A percentile compares a stretch with the other conserved stretches of the same genome.
These are phyloP conservation scores for Phortica okadai DNA, from an alignment of 2,888 invertebrate species.

Conservation along the genomic window DNA sequence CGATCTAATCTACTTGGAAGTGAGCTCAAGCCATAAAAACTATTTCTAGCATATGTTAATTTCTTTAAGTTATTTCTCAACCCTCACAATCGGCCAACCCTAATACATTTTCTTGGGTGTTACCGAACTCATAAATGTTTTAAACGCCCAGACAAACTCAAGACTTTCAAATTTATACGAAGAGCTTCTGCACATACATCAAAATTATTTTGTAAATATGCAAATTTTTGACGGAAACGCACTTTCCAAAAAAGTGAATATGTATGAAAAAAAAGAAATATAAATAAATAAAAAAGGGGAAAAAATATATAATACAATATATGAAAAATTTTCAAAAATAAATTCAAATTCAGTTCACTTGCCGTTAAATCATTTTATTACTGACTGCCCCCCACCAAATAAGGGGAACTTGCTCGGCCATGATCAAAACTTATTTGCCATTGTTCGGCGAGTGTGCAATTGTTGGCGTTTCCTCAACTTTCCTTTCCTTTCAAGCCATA, in stretches of 20 bases:
- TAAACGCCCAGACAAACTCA: not conserved
- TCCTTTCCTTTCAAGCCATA: conserved; percentile 59
- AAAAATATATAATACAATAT: not conserved
- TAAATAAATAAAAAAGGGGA: not conserved
- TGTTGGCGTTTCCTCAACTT: conserved; percentile 32
- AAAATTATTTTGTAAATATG: conserved; percentile 65
- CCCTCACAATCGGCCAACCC: not conserved
- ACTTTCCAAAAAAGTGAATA: conserved; percentile 56
- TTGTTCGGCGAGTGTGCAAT: conserved; percentile 52
- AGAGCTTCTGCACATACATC: conserved; percentile 47
- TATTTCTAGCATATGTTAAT: not conserved
- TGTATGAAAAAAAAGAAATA: conserved; percentile 7
- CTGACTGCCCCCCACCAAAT: not conserved
- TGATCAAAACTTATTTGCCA: conserved; percentile 56
- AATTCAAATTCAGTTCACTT: conserved; percentile 11
- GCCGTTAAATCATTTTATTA: conserved; percentile 24
- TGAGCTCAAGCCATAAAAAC: not conserved
- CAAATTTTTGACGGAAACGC: conserved; percentile 55
- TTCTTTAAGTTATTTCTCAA: not conserved
- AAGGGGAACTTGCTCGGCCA: conserved; percentile 34
- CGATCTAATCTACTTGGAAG: not conserved
- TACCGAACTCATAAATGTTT: conserved; percentile 14
- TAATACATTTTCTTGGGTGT: not conserved
- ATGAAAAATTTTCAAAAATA: not conserved
- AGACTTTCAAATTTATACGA: not conserved